Evolutionary conservation across 2,797 vertebrate species (phyloP).

Genomic region (Momotus momota): DNA sequence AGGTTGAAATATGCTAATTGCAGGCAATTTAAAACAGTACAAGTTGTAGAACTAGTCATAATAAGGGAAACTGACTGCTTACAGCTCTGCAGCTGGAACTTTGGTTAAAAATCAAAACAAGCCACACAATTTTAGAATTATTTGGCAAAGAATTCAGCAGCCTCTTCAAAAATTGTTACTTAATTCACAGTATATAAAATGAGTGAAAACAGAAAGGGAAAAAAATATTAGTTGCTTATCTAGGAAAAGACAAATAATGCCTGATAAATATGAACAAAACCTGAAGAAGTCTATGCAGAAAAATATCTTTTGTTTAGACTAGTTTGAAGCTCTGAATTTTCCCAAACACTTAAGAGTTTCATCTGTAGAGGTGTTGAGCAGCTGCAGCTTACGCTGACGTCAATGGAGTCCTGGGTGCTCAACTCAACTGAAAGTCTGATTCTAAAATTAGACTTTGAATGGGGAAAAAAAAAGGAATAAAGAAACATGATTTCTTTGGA

Average conservation of each 20-base stretch:
- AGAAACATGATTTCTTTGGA: neutral
- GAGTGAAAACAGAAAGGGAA: neutral
- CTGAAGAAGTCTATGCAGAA: neutral
- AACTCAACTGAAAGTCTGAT: neutral
- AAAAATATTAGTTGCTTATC: neutral
- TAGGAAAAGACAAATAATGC: neutral
- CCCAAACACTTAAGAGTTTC: neutral
- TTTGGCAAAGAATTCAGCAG: constrained; percentile 76
- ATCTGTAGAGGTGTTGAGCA: neutral
- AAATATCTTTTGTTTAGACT: neutral
- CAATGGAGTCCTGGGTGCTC: neutral
- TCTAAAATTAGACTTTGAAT: neutral
- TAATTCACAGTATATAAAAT: neutral
- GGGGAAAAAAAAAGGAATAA: neutral
- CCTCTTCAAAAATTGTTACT: constrained; percentile 39
- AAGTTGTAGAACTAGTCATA: constrained; percentile 88
- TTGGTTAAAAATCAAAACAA: constrained; percentile 84
- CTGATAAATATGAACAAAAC: neutral
- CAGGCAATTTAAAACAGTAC: constrained; percentile 90
- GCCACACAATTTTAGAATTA: constrained; percentile 71
- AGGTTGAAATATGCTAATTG: constrained; percentile 94
- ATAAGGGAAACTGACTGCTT: constrained; percentile 85
- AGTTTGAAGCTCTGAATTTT: neutral
- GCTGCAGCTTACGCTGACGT: neutral
- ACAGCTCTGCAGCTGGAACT: constrained; percentile 82